Evolutionary conservation across 2,888 invertebrate species (phyloP).

Genomic region (Drosophila helvetica): DNA sequence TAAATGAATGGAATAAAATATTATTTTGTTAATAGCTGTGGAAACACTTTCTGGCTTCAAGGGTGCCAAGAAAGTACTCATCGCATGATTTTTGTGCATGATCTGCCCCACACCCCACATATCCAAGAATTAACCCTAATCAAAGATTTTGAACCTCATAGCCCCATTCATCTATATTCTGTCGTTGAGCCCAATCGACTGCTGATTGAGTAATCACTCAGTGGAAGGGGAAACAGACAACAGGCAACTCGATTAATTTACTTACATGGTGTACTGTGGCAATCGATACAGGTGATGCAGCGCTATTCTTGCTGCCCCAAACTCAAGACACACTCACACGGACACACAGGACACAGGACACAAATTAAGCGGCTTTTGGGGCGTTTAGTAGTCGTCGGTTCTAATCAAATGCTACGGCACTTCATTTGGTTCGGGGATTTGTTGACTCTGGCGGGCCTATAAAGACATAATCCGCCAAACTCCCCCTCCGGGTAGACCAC

Average conservation of each 20-base stretch:
- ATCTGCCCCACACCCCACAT: too few relatives aligned
- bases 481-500: conserved; percentile 15
- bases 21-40: neutral
- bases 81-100: too few relatives aligned
- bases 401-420: conserved; percentile 54
- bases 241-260: conserved; percentile 31
- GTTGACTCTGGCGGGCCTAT: conserved; percentile 36
- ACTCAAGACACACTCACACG: conserved; percentile 44
- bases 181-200: conserved; percentile 25
- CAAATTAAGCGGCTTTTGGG: conserved; percentile 29
- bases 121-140: neutral
- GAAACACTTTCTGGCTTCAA: too few relatives aligned
- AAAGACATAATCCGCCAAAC: conserved; percentile 43
- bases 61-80: too few relatives aligned
- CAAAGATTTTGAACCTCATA: conserved; percentile 10
- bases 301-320: conserved; percentile 13
- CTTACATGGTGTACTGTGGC: conserved; percentile 46
- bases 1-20: neutral
- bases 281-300: conserved; percentile 31
- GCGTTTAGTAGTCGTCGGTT: conserved; percentile 25
- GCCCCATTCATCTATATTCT: conserved; percentile 4
- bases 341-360: neutral
- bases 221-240: conserved; percentile 17
- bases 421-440: conserved; percentile 48
- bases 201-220: conserved; percentile 39